phyloP scores from a whole-genome alignment of 2,888 invertebrate species.

The Leptogaster cylindrica region DNA sequence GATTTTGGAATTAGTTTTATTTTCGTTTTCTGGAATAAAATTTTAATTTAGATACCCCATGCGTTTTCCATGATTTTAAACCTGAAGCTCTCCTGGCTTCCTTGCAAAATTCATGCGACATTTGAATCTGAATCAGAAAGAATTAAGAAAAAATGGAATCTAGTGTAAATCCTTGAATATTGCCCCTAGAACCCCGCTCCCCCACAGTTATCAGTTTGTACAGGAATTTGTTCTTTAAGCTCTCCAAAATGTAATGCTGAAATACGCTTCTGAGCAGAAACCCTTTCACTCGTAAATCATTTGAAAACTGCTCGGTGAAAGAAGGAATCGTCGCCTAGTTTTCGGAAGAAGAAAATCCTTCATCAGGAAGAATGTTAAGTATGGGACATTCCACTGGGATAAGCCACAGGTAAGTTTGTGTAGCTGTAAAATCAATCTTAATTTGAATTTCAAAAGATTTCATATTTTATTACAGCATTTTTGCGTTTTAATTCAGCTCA shows the following conservation, averaged over 20 bases:
- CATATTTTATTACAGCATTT: too few relatives aligned
- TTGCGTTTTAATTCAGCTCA: too few relatives aligned
- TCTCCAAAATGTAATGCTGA: conserved; percentile 39
- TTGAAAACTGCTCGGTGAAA: conserved; percentile 7
- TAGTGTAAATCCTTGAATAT: conserved; percentile 32
- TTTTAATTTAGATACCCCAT: conserved; percentile 20
- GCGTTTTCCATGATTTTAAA: conserved; percentile 16
- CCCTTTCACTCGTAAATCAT: conserved; percentile 33
- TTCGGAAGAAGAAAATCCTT: background rate
- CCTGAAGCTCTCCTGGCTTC: too few relatives aligned
- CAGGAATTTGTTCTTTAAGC: conserved; percentile 36
- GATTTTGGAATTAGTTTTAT: background rate
- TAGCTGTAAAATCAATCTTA: conserved; percentile 34
- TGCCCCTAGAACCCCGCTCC: conserved; percentile 27
- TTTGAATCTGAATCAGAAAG: conserved; percentile 1
- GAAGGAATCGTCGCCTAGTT: too few relatives aligned
- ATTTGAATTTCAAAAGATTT: conserved; percentile 39
- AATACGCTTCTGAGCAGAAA: conserved; percentile 33
- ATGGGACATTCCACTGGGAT: conserved; percentile 33
- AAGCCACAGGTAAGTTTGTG: conserved; percentile 33
- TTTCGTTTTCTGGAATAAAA: background rate
- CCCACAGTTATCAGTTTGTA: conserved; percentile 35
- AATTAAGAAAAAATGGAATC: conserved; percentile 13
- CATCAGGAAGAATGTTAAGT: conserved; percentile 12
- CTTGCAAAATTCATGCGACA: background rate